A percentile compares a stretch with the other conserved stretches of the same genome.
Evolutionary conservation across 2,888 invertebrate species (phyloP).

Genomic region (Pasiphila rectangulata): DNA sequence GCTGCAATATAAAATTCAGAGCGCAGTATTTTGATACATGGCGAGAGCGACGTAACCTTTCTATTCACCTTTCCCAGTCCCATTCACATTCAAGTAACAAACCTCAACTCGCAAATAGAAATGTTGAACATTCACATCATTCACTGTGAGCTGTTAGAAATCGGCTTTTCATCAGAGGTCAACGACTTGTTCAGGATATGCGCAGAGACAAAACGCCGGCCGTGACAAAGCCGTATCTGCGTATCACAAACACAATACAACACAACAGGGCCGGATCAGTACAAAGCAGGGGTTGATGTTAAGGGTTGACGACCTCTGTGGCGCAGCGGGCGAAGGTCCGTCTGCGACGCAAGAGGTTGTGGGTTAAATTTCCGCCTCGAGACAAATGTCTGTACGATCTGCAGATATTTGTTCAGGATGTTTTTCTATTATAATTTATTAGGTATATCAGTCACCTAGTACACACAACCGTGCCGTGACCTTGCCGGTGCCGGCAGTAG

Average conservation of each 20-base stretch:
- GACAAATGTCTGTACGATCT: too few species aligned
- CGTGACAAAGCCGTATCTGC: constrained; percentile 51
- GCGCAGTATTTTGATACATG: background rate
- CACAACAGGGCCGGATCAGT: constrained; percentile 16
- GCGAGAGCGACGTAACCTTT: background rate
- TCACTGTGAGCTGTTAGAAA: constrained; percentile 53
- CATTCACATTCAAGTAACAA: constrained; percentile 14
- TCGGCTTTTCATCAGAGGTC: constrained; percentile 68
- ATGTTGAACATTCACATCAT: constrained; percentile 48
- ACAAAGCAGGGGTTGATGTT: background rate
- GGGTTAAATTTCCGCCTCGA: too few species aligned
- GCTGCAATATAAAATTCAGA: background rate
- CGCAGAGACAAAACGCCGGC: constrained; percentile 68
- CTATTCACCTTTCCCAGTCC: background rate
- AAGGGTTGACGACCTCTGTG: too few species aligned
- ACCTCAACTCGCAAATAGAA: constrained; percentile 18
- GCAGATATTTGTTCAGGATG: too few species aligned
- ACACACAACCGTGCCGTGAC: too few species aligned
- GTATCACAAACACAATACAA: constrained; percentile 43
- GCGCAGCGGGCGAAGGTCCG: too few species aligned
- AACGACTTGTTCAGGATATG: constrained; percentile 72
- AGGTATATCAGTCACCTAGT: too few species aligned
- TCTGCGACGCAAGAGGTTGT: too few species aligned
- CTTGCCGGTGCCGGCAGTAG: too few species aligned
- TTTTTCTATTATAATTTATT: too few species aligned